Percentiles rank a stretch among this genome's conserved stretches.
Conservation (phyloP, 1,140 invertebrate species). For the Onthophagus taurus region DNA sequence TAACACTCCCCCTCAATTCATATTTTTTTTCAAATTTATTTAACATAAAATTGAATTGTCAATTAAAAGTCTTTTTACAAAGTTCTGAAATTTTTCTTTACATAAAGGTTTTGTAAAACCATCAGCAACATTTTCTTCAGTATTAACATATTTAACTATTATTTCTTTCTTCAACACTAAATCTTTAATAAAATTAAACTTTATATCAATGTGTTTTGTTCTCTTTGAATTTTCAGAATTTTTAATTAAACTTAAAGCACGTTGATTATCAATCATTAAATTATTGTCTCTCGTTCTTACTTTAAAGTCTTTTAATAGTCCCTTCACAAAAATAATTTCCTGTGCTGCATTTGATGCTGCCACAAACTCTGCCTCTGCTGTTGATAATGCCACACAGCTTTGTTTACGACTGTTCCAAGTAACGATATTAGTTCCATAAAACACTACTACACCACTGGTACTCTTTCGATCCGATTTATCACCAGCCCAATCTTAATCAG, state of each 20-base stretch:
- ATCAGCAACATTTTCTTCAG: too few species aligned
- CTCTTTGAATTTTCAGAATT: neutral
- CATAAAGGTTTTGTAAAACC: too few species aligned
- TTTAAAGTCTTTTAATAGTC: constrained; percentile 1
- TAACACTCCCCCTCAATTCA: too few species aligned
- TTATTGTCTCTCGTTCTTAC: neutral
- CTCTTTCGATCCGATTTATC: neutral
- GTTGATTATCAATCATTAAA: constrained; percentile 5
- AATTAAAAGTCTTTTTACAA: too few species aligned
- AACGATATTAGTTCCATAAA: neutral
- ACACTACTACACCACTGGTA: neutral
- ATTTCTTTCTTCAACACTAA: neutral
- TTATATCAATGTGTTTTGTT: neutral
- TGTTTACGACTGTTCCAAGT: neutral
- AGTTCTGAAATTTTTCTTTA: too few species aligned
- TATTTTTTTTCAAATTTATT: too few species aligned
- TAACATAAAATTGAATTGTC: too few species aligned
- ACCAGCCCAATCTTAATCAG: neutral
- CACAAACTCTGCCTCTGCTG: neutral
- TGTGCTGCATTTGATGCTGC: neutral
- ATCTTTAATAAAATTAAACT: neutral
- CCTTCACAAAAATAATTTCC: constrained; percentile 1
- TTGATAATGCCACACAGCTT: neutral
- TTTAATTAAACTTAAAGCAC: neutral
- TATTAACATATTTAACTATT: too few species aligned